A percentile compares a stretch with the other conserved stretches of the same genome.
Conservation (phyloP, 37 sponge, comb jelly and placozoan genomes). For the Tethya wilhelma region DNA sequence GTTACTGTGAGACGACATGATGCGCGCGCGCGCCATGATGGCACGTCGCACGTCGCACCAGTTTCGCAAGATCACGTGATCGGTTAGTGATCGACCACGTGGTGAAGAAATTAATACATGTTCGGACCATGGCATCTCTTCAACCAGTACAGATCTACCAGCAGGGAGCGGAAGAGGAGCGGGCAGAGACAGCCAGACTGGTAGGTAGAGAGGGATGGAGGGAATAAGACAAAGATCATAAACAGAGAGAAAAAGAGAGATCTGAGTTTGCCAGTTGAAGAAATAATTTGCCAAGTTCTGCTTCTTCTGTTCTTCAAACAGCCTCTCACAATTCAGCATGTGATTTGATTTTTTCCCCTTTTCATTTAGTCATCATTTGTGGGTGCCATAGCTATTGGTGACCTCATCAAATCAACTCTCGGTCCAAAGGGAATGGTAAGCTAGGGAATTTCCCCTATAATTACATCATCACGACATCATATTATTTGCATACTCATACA, state of each 20-base stretch:
- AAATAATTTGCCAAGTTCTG: too few species aligned
- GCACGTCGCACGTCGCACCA: too few species aligned
- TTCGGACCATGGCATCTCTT: constrained; percentile 45
- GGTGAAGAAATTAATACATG: too few species aligned
- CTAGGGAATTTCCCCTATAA: background rate
- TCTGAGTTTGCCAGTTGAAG: too few species aligned
- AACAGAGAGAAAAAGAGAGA: too few species aligned
- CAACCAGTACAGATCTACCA: constrained; percentile 77
- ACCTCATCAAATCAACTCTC: constrained; percentile 96
- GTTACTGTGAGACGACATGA: too few species aligned
- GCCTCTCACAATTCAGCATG: background rate
- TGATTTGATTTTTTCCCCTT: background rate
- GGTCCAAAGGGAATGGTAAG: constrained; percentile 99
- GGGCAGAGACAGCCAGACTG: constrained; percentile 91
- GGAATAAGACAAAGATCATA: too few species aligned
- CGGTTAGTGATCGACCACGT: too few species aligned
- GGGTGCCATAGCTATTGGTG: constrained; percentile 99
- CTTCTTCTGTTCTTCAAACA: too few species aligned
- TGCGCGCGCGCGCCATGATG: too few species aligned
- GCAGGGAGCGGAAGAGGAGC: constrained; percentile 94
- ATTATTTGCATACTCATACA: constrained; percentile 7
- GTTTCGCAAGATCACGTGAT: too few species aligned
- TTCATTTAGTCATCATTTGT: constrained; percentile 84
- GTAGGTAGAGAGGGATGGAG: too few species aligned
- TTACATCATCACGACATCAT: constrained; percentile 1